Percentiles rank a stretch among this genome's conserved stretches.
phyloP scores from a whole-genome alignment of 1,140 invertebrate genomes.

The Drosophila dunni region DNA sequence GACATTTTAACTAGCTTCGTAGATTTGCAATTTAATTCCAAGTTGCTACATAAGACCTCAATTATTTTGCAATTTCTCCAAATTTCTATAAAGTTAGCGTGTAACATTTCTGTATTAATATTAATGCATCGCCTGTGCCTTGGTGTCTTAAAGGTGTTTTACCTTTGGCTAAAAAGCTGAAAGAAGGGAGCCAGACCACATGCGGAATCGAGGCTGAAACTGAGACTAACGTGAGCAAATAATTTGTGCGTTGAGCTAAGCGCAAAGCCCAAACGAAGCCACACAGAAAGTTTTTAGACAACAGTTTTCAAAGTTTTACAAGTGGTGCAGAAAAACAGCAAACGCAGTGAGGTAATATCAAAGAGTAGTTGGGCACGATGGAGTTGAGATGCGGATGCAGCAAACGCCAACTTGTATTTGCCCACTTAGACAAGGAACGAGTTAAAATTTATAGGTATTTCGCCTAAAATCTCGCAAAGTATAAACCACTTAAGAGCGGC shows the following conservation, averaged over 20 bases:
- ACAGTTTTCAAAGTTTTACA: slow-evolving; percentile 81
- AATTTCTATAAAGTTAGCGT: slow-evolving; percentile 15
- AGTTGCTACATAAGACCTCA: slow-evolving; percentile 15
- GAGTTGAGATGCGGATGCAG: slow-evolving; percentile 41
- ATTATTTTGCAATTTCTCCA: slow-evolving; percentile 29
- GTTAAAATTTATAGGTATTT: slow-evolving; percentile 83
- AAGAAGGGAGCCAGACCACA: background rate
- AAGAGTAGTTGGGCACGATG: slow-evolving; percentile 38
- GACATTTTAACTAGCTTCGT: background rate
- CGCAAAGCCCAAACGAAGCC: slow-evolving; percentile 67
- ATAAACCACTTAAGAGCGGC: slow-evolving; percentile 71
- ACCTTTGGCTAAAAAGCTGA: background rate
- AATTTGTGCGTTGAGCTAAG: slow-evolving; percentile 79
- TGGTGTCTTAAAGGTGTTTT: slow-evolving; percentile 22
- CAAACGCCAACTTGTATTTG: slow-evolving; percentile 63
- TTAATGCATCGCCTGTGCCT: slow-evolving; percentile 20
- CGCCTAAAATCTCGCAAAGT: slow-evolving; percentile 75
- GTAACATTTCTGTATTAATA: slow-evolving; percentile 34
- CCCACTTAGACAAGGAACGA: slow-evolving; percentile 78
- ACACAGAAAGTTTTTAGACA: slow-evolving; percentile 77
- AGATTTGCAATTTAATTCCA: slow-evolving; percentile 4
- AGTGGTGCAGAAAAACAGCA: slow-evolving; percentile 55
- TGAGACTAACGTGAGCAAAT: slow-evolving; percentile 68
- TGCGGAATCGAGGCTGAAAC: background rate
- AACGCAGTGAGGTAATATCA: background rate